A percentile compares a stretch with the other conserved stretches of the same genome.
These are phyloP conservation scores for Amblyraja radiata DNA, from an alignment of 2,797 vertebrate genomes.

Conservation along the genomic window DNA sequence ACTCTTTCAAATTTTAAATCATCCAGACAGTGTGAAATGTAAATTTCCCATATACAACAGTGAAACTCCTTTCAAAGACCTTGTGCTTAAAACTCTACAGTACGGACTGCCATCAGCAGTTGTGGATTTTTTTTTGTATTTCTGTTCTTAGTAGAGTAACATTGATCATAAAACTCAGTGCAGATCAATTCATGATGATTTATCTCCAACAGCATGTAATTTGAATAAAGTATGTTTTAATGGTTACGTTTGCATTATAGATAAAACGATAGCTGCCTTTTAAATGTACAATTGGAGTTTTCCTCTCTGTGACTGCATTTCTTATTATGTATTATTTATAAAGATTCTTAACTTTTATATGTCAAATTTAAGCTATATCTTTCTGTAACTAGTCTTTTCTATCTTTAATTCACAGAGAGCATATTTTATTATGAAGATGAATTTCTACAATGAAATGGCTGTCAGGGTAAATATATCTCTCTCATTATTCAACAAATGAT, in stretches of 20 bases:
- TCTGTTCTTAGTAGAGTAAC: conserved; percentile 85
- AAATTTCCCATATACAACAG: conserved; percentile 86
- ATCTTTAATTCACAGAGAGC: conserved; percentile 81
- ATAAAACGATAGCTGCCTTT: conserved; percentile 84
- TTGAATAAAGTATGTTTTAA: conserved; percentile 99
- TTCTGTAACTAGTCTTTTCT: conserved; percentile 71
- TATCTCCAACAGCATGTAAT: conserved; percentile 95
- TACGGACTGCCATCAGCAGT: conserved; percentile 69
- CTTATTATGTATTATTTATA: conserved; percentile 95
- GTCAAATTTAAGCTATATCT: conserved; percentile 75
- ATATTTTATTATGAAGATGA: conserved; percentile 95
- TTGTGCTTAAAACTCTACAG: conserved; percentile 78
- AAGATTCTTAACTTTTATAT: conserved; percentile 89
- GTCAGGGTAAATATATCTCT: conserved; percentile 98
- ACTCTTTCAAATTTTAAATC: conserved; percentile 84
- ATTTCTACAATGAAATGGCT: conserved; percentile 95
- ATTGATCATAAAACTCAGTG: conserved; percentile 99
- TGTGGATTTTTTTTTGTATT: conserved; percentile 92
- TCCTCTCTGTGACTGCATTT: conserved; percentile 66
- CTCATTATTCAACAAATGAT: conserved; percentile 81
- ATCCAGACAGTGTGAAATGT: conserved; percentile 87
- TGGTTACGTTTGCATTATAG: conserved; percentile 88
- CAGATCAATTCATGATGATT: conserved; percentile 95
- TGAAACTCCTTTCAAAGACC: conserved; percentile 79
- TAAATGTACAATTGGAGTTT: conserved; percentile 85